Conservation (phyloP, 2,888 invertebrate species). For the Lordiphosa fenestrarum region DNA sequence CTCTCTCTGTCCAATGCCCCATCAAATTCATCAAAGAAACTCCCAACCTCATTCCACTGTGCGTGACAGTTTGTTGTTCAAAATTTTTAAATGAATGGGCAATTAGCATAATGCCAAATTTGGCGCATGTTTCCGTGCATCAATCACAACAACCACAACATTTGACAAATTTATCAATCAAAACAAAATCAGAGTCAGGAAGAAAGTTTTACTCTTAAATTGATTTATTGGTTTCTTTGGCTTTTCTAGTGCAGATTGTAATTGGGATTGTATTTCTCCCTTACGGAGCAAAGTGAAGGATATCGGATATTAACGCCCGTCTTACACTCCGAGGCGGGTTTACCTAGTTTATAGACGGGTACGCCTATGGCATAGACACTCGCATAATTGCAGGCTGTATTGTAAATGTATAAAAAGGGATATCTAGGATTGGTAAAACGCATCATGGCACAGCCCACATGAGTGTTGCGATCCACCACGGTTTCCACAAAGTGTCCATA, state of each 20-base stretch:
- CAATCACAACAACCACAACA: slow-evolving; percentile 14
- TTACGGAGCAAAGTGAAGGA: slow-evolving; percentile 74
- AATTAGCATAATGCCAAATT: slow-evolving; percentile 31
- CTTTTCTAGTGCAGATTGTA: slow-evolving; percentile 49
- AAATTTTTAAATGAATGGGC: slow-evolving; percentile 27
- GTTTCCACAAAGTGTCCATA: slow-evolving; percentile 79
- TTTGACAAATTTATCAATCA: slow-evolving; percentile 32
- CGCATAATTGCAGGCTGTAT: slow-evolving; percentile 79
- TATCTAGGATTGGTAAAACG: slow-evolving; percentile 74
- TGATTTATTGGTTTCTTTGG: slow-evolving; percentile 17
- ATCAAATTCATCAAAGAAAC: too few species aligned
- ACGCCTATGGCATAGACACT: slow-evolving; percentile 76
- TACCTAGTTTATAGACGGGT: slow-evolving; percentile 75
- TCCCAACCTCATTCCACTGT: background rate
- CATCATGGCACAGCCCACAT: slow-evolving; percentile 79
- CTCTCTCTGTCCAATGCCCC: too few species aligned
- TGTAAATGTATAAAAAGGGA: slow-evolving; percentile 72
- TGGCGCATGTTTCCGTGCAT: slow-evolving; percentile 28
- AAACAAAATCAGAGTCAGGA: slow-evolving; percentile 3
- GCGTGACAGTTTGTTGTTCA: slow-evolving; percentile 23
- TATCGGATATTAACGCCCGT: slow-evolving; percentile 74
- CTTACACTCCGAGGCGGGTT: slow-evolving; percentile 74
- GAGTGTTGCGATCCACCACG: slow-evolving; percentile 77
- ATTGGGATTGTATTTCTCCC: slow-evolving; percentile 77
- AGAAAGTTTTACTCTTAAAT: slow-evolving; percentile 12